Evolutionary conservation across 2,888 invertebrate species (phyloP).

Genomic region (Clostera curtula): DNA sequence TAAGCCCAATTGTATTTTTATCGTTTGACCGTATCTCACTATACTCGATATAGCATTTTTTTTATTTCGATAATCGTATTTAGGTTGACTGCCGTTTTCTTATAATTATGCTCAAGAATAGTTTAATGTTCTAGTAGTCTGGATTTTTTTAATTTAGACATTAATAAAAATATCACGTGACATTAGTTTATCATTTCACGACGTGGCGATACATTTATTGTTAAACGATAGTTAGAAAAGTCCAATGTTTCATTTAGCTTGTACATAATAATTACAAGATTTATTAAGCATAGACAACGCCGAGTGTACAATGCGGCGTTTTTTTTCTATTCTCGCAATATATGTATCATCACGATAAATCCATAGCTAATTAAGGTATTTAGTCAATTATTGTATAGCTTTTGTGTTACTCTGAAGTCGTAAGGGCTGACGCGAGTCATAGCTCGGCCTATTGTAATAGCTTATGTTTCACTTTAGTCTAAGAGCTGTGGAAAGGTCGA

Average conservation of each 20-base stretch:
- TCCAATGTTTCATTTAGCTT: background rate
- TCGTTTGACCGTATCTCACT: slow-evolving; percentile 47
- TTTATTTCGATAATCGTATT: slow-evolving; percentile 39
- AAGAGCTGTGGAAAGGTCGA: slow-evolving; percentile 1
- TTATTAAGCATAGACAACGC: background rate
- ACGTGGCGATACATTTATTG: slow-evolving; percentile 25
- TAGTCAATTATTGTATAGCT: slow-evolving; percentile 72
- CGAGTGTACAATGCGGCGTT: background rate
- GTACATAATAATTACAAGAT: background rate
- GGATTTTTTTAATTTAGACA: slow-evolving; percentile 37
- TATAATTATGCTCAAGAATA: slow-evolving; percentile 69
- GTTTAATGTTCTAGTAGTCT: slow-evolving; percentile 44
- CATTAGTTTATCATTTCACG: slow-evolving; percentile 49
- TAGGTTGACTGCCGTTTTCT: slow-evolving; percentile 67
- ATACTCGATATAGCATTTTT: slow-evolving; percentile 68
- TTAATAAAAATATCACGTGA: slow-evolving; percentile 44
- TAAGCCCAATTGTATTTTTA: slow-evolving; percentile 27
- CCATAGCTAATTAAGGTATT: slow-evolving; percentile 65
- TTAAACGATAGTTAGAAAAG: slow-evolving; percentile 4
- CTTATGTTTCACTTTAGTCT: slow-evolving; percentile 24
- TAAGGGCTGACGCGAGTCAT: slow-evolving; percentile 47
- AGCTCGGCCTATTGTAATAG: slow-evolving; percentile 48
- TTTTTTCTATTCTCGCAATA: slow-evolving; percentile 14
- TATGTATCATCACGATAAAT: slow-evolving; percentile 33
- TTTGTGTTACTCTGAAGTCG: slow-evolving; percentile 42